phyloP scores from a whole-genome alignment of 2,888 invertebrate genomes.

The Drepanosiphum platanoidis region DNA sequence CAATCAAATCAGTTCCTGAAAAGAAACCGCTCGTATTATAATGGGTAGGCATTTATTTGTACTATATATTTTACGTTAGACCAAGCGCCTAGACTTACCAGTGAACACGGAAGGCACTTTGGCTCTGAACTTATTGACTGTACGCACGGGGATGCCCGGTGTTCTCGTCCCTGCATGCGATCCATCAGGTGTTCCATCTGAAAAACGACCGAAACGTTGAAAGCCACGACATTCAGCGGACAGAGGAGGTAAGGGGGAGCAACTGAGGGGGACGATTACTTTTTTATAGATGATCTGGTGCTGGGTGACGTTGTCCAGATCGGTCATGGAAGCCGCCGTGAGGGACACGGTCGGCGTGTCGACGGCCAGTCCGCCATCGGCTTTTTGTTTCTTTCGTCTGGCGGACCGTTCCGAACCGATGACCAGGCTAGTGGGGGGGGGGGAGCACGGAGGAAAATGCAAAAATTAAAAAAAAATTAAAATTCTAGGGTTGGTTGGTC shows the following conservation, averaged over 20 bases:
- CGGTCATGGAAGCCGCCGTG: conserved; percentile 56
- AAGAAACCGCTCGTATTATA: conserved; percentile 66
- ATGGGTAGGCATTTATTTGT: neutral
- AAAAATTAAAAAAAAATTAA: neutral
- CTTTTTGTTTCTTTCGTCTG: conserved; percentile 56
- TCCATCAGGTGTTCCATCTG: conserved; percentile 96
- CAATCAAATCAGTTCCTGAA: conserved; percentile 88
- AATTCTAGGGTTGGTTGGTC: too few species aligned
- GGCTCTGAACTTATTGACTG: conserved; percentile 98
- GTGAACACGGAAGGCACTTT: conserved; percentile 97
- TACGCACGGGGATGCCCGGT: conserved; percentile 94
- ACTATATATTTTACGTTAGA: too few species aligned
- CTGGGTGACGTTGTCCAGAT: conserved; percentile 50
- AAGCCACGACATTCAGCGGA: neutral
- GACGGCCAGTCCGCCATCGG: conserved; percentile 16
- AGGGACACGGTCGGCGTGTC: conserved; percentile 58
- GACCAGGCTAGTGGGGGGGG: conserved; percentile 21
- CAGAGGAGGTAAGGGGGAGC: too few species aligned
- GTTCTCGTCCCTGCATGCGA: conserved; percentile 93
- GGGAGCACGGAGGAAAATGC: neutral
- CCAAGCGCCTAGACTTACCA: conserved; percentile 69
- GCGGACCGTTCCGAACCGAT: conserved; percentile 52
- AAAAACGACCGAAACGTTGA: conserved; percentile 65
- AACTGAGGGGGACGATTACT: neutral
- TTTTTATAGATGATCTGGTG: conserved; percentile 58